phyloP scores from a whole-genome alignment of 2,888 invertebrate species.

The Noctua janthe region DNA sequence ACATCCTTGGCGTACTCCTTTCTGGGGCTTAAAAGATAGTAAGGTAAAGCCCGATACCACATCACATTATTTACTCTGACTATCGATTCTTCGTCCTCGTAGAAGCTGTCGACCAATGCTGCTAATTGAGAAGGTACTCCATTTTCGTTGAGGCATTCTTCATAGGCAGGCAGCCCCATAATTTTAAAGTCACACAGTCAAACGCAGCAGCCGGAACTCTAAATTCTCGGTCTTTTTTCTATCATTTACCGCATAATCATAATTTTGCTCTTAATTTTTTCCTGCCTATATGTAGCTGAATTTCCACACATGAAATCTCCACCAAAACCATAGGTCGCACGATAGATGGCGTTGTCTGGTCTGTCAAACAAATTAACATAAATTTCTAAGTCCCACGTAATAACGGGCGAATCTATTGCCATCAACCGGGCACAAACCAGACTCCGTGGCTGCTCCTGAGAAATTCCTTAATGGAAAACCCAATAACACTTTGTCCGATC shows the following conservation, averaged over 20 bases:
- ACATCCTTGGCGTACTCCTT: neutral
- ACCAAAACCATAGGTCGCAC: neutral
- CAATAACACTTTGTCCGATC: neutral
- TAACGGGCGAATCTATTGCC: neutral
- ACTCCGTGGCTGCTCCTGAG: neutral
- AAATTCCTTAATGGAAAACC: neutral
- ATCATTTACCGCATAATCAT: neutral
- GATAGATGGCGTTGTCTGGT: neutral
- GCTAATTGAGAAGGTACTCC: neutral
- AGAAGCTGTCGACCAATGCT: neutral
- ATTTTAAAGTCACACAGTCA: neutral
- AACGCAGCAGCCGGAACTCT: neutral
- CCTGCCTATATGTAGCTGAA: neutral
- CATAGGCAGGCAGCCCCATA: neutral
- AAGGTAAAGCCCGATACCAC: neutral
- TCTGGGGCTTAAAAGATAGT: neutral
- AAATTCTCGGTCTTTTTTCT: neutral
- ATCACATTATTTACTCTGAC: neutral
- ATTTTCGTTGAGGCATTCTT: neutral
- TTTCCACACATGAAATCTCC: neutral
- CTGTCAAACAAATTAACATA: neutral
- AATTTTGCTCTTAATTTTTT: neutral
- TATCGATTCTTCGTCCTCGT: neutral
- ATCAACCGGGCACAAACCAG: neutral
- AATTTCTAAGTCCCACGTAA: neutral